Base-by-base conservation (phyloP, 2,888 invertebrate genomes). In the Parapristionchus giblindavisi region DNA sequence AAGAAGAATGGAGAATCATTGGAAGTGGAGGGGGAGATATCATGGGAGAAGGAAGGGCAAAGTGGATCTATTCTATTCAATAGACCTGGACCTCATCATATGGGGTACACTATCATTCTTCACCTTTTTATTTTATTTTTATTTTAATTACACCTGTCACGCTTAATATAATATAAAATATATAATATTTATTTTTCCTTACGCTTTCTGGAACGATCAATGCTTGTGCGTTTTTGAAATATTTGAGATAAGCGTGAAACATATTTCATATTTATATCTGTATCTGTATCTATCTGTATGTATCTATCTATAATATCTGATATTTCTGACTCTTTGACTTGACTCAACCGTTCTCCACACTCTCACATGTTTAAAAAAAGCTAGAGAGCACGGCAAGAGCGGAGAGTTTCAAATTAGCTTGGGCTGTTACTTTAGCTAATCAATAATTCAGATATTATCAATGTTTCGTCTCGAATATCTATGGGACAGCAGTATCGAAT, bases 401-500 rank as follows among this genome's bases (percentile, higher is more conserved):
- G n/a, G n/a, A n/a, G n/a, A n/a, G n/a, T n/a, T n/a, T n/a, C n/a
- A n/a, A n/a, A n/a, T n/a, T n/a, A n/a, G n/a, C n/a, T n/a, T n/a
- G n/a, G n/a, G 21, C 48, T 21, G 48, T 48, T 14, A 14, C 48
- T 21, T 14, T 48, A 48, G 21, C 48, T 48, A 48, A 48, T 48
- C 48, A 21, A 48, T 65, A 0, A 79, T 88, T 88, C 71, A 89
- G 88, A 40, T 87, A 89, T 43, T 90, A 89, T 77, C 90, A 90
- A 81, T 90, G 90, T 79, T 87, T 88, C 78, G 90, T 89, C 1
- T 77, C 79, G 34, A 88, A 87, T 75, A 83, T 84, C 54, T 88
- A 83, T 71, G 90, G 89, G 4, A 86, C 81, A 0, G 95, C 97
- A 56, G 94, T 95, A 1, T 95, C 96, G 8, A 95, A 95, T 89